These are phyloP conservation scores for Blastobasis lacticolella DNA, from an alignment of 2,888 invertebrate species.

Conservation along the genomic window DNA sequence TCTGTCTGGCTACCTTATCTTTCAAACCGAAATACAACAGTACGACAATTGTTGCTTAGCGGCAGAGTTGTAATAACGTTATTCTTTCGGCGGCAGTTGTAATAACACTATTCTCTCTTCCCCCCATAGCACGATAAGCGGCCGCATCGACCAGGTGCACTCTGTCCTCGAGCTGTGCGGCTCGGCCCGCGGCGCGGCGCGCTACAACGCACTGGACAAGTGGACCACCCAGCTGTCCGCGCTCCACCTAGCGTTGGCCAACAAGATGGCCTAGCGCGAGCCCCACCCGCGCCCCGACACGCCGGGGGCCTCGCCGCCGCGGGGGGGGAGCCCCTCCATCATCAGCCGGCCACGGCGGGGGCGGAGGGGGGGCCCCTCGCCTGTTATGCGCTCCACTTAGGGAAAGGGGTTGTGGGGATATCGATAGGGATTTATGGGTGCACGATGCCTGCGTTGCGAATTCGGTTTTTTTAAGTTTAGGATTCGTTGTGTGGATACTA, in stretches of 20 bases:
- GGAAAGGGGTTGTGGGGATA: too few relatives aligned
- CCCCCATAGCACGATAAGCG: constrained; percentile 82
- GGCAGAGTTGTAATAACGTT: too few relatives aligned
- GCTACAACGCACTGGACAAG: constrained; percentile 95
- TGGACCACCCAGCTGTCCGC: constrained; percentile 94
- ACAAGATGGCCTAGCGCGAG: constrained; percentile 87
- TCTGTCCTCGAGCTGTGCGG: constrained; percentile 90
- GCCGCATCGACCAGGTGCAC: constrained; percentile 94
- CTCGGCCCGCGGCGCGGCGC: constrained; percentile 84
- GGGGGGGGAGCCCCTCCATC: background rate
- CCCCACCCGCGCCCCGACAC: background rate
- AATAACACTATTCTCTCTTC: background rate
- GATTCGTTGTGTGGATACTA: too few relatives aligned
- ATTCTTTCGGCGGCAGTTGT: background rate
- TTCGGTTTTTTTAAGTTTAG: too few relatives aligned
- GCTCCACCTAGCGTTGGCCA: constrained; percentile 91
- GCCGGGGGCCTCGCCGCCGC: background rate
- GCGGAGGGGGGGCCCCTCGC: background rate
- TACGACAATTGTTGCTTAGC: too few relatives aligned
- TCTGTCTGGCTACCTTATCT: too few relatives aligned
- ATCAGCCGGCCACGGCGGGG: background rate
- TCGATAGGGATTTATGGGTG: too few relatives aligned
- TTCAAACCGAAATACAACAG: too few relatives aligned
- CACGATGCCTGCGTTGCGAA: too few relatives aligned
- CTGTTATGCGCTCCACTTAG: too few relatives aligned